Percentiles rank a stretch among this genome's conserved stretches.
Evolutionary conservation across 2,888 invertebrate species (phyloP).

Genomic region (Drosophila quasianomalipes): DNA sequence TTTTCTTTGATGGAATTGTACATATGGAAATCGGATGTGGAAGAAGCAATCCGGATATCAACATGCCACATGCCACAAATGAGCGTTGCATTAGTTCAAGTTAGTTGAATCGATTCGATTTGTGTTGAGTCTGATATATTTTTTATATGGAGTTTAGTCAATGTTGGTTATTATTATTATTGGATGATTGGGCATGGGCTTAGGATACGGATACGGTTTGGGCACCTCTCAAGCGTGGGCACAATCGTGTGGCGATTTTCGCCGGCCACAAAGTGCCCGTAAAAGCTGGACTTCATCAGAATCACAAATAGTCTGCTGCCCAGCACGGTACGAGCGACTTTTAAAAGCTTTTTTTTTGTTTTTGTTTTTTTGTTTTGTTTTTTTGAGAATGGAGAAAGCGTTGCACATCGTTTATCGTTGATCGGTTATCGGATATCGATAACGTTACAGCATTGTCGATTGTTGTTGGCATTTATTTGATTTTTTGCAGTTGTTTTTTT

Average conservation of each 20-base stretch:
- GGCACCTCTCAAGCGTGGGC: constrained; percentile 91
- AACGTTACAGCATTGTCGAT: constrained; percentile 8
- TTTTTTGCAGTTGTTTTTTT: constrained; percentile 3
- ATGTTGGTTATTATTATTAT: constrained; percentile 1
- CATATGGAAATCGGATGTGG: constrained; percentile 5
- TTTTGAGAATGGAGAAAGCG: neutral
- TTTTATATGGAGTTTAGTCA: neutral
- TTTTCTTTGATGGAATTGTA: neutral
- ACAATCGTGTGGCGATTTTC: constrained; percentile 94
- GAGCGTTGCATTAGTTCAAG: constrained; percentile 8
- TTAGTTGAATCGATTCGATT: constrained; percentile 19
- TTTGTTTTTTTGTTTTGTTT: neutral
- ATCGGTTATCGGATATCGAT: constrained; percentile 23
- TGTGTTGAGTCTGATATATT: constrained; percentile 6
- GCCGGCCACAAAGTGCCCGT: constrained; percentile 99
- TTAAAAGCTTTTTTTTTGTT: constrained; percentile 90
- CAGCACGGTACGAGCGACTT: constrained; percentile 90
- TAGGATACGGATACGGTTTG: constrained; percentile 18
- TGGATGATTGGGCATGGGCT: constrained; percentile 5
- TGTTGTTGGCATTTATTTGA: neutral
- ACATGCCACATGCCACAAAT: constrained; percentile 48
- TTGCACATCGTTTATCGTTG: constrained; percentile 11
- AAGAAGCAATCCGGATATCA: constrained; percentile 9
- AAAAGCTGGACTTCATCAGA: constrained; percentile 97
- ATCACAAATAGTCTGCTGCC: constrained; percentile 93